Conservation (phyloP, 2,113 vertebrate genomes). For the Toxotes jaculatrix region DNA sequence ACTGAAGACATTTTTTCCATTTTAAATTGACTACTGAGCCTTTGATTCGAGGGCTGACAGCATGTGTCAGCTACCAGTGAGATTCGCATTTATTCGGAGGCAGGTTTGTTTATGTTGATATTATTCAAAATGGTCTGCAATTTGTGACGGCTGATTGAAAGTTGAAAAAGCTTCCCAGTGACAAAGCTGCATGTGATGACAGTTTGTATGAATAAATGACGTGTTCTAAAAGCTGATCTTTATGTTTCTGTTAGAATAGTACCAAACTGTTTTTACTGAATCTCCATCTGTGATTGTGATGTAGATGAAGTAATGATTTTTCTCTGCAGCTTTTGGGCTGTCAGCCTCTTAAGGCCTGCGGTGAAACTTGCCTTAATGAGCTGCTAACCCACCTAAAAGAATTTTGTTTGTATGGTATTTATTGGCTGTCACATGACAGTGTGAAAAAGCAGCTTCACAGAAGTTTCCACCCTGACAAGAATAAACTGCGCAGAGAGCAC, state of each 20-base stretch:
- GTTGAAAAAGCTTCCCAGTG: slow-evolving; percentile 40
- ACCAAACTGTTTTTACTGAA: slow-evolving; percentile 24
- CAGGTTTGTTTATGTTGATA: slow-evolving; percentile 62
- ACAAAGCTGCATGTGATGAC: slow-evolving; percentile 55
- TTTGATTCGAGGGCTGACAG: slow-evolving; percentile 64
- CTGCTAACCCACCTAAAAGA: slow-evolving; percentile 28
- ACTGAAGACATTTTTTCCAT: slow-evolving; percentile 55
- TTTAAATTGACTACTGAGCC: slow-evolving; percentile 67
- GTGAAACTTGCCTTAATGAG: slow-evolving; percentile 9
- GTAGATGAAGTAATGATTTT: slow-evolving; percentile 43
- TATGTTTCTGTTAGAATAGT: slow-evolving; percentile 37
- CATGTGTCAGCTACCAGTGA: slow-evolving; percentile 48
- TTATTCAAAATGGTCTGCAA: slow-evolving; percentile 60
- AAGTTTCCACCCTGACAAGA: slow-evolving; percentile 4
- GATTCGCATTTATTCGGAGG: slow-evolving; percentile 49
- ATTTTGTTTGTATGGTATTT: slow-evolving; percentile 4
- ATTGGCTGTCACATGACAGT: slow-evolving; percentile 24
- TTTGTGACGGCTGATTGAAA: slow-evolving; percentile 60
- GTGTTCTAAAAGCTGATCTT: slow-evolving; percentile 43
- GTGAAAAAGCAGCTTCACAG: slow-evolving; percentile 7
- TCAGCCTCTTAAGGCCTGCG: slow-evolving; percentile 27
- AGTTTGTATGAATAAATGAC: slow-evolving; percentile 56
- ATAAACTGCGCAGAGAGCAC: not conserved
- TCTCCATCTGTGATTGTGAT: slow-evolving; percentile 33
- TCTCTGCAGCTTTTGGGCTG: not conserved